Percentiles rank a stretch among this genome's conserved stretches.
Evolutionary conservation across 2,113 vertebrate genomes (phyloP).

Genomic region (Microtus montanus): DNA sequence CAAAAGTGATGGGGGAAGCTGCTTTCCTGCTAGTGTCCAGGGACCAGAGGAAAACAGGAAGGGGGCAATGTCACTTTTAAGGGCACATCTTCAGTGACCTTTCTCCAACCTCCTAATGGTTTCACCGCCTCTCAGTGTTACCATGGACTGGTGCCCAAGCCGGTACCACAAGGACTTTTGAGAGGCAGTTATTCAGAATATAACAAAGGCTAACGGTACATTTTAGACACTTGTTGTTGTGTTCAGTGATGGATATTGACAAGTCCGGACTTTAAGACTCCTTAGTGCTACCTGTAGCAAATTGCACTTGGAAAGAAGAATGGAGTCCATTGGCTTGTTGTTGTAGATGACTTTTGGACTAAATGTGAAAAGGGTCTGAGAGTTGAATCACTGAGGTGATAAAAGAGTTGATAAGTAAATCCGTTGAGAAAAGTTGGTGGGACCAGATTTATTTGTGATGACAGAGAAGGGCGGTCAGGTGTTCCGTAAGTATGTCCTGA

Average conservation of each 20-base stretch:
- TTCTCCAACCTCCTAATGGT: not conserved
- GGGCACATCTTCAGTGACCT: not conserved
- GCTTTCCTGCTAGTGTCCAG: not conserved
- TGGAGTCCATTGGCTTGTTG: not conserved
- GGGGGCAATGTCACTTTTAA: not conserved
- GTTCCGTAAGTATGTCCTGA: not conserved
- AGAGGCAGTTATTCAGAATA: not conserved
- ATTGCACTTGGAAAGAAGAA: not conserved
- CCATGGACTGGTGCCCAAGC: not conserved
- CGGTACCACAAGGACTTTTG: not conserved
- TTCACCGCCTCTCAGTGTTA: not conserved
- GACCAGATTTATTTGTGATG: constrained; percentile 6
- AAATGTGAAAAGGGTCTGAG: not conserved
- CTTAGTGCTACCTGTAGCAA: not conserved
- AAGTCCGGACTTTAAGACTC: not conserved
- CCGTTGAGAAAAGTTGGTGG: constrained; percentile 25
- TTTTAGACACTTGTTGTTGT: not conserved
- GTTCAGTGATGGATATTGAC: not conserved
- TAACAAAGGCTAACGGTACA: not conserved
- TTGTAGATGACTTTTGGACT: not conserved
- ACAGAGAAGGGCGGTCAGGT: not conserved
- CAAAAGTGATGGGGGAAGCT: not conserved
- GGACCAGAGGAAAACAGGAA: not conserved
- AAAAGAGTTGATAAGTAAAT: constrained; percentile 12
- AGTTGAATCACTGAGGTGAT: constrained; percentile 31